Evolutionary conservation across 2,888 invertebrate species (phyloP).

Genomic region (Cataglyphis altisquamis): DNA sequence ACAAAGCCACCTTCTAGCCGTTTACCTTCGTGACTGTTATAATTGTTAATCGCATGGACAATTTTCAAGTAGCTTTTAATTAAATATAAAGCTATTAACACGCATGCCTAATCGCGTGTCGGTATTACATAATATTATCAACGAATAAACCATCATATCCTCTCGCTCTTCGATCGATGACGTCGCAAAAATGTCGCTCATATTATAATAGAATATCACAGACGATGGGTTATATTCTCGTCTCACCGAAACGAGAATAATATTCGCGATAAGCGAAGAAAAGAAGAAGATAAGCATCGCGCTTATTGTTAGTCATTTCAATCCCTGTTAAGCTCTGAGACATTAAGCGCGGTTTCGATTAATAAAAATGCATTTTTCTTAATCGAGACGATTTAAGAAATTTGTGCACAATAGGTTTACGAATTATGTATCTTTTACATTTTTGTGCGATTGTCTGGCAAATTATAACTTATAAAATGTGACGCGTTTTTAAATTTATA

Average conservation of each 20-base stretch:
- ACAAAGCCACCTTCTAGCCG: not conserved
- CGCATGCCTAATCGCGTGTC: conserved; percentile 47
- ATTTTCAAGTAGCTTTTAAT: conserved; percentile 73
- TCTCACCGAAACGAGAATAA: not conserved
- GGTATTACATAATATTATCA: conserved; percentile 70
- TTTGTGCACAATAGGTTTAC: not conserved
- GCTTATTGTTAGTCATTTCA: not conserved
- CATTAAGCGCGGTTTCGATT: not conserved
- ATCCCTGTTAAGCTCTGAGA: not conserved
- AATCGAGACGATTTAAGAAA: not conserved
- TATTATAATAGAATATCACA: not conserved
- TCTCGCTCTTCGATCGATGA: conserved; percentile 44
- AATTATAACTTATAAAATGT: not conserved
- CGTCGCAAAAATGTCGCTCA: conserved; percentile 21
- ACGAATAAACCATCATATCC: conserved; percentile 62
- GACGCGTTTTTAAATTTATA: not conserved
- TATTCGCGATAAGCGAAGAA: not conserved
- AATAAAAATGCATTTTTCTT: not conserved
- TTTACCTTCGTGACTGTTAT: not conserved
- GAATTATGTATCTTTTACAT: not conserved
- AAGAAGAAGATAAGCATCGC: not conserved
- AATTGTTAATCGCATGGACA: conserved; percentile 50
- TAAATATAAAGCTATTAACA: conserved; percentile 73
- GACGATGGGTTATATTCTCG: not conserved
- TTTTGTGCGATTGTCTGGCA: not conserved